Base-by-base conservation (phyloP, 2,888 invertebrate genomes). In the Anagyrus pseudococci region DNA sequence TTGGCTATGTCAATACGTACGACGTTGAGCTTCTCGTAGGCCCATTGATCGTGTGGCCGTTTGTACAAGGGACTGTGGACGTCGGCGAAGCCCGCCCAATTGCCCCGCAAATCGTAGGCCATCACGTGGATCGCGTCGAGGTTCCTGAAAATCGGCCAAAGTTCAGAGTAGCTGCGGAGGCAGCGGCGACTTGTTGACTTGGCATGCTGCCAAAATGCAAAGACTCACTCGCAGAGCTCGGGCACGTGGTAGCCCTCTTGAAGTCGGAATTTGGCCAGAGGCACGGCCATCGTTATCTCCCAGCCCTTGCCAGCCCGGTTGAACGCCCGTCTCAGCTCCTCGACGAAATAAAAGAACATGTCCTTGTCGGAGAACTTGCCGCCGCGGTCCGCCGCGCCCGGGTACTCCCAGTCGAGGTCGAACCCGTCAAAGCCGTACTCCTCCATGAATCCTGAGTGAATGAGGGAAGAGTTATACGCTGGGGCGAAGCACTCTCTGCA, bases 1-100 rank as follows among this genome's bases (percentile, higher is more conserved):
- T 23, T 49, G 13, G 17, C 7, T 13, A 26, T 13, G 4, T 33
- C 13, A 15, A 20, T 72, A 86, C 90, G 82, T 83, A 93, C 94
- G 79, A 95, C 94, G 79, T 95, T 95, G 25, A 95, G 86, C 79
- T 90, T 92, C 76, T 93, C 94, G 75, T 94, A 94, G 20, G 93
- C 93, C 85, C 89, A 94, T 76, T 94, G 93, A 79, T 95, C 94
- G 74, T 92, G 92, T 0, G 93, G 91, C 48, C 95, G 85, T 75
- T 88, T 91, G 79, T 93, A 93, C 0, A 95, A 83, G 1, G 94
- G 92, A 72, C 94, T 94, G 77, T 95, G 95, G 0, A 90, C 89
- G 75, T 95, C 94, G 0, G 94, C 94, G 75, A 94, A 94, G 17
- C 94, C 94, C 1, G 91, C 94, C 94, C 94, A 94, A 78, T 93